Evolutionary conservation across 2,113 vertebrate genomes (phyloP).

Genomic region (Holacanthus passer): DNA sequence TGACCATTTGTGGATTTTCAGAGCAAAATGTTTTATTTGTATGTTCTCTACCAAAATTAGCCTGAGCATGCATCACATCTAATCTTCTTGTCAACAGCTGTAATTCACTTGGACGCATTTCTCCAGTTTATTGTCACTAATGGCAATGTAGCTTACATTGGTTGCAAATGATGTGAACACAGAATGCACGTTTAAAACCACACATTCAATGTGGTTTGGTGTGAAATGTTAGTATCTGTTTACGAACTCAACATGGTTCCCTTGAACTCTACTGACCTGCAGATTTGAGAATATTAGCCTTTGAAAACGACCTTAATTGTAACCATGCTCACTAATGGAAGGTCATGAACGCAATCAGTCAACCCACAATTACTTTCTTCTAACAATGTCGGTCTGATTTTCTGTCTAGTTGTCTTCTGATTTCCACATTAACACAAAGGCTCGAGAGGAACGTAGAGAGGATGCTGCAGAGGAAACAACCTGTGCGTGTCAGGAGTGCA

Average conservation of each 20-base stretch:
- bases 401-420: background rate
- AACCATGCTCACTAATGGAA: conserved; percentile 16
- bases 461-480: conserved; percentile 35
- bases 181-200: background rate
- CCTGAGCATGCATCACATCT: background rate
- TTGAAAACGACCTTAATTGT: conserved; percentile 24
- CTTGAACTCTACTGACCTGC: conserved; percentile 1
- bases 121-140: background rate
- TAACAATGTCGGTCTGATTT: background rate
- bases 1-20: background rate
- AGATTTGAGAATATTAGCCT: conserved; percentile 13
- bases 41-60: background rate
- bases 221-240: background rate
- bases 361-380: conserved; percentile 26
- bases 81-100: background rate
- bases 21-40: background rate
- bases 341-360: conserved; percentile 26
- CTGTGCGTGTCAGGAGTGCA: conserved; percentile 28
- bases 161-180: background rate
- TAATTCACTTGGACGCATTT: background rate
- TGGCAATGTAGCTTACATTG: no score
- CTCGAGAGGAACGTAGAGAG: conserved; percentile 27
- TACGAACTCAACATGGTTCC: background rate
- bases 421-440: background rate
- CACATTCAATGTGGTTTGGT: background rate